Percentiles rank a stretch among this genome's conserved stretches.
phyloP scores from a whole-genome alignment of 2,113 vertebrate genomes.

The Melanocharis versteri region DNA sequence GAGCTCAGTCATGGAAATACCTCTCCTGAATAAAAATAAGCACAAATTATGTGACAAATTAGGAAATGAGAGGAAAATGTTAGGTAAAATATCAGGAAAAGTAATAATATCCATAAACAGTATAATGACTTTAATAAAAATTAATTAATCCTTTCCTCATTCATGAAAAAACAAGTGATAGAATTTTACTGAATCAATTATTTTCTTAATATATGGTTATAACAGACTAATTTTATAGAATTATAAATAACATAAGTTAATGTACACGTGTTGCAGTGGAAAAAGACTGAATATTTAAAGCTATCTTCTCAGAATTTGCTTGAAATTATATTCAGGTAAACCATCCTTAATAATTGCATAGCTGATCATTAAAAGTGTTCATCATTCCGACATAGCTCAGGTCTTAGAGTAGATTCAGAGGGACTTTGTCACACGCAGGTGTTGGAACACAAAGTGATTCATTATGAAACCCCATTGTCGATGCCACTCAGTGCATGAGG shows the following conservation, averaged over 20 bases:
- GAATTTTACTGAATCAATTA: not conserved
- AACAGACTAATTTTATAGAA: not conserved
- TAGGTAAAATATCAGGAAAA: not conserved
- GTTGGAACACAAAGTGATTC: not conserved
- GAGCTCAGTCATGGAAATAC: not conserved
- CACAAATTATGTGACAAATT: not conserved
- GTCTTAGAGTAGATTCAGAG: not conserved
- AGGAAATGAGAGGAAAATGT: not conserved
- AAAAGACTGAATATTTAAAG: not conserved
- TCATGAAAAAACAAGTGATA: not conserved
- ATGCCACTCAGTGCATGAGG: not conserved
- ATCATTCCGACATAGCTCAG: not conserved
- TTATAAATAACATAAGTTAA: not conserved
- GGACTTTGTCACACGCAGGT: not conserved
- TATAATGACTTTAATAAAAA: not conserved
- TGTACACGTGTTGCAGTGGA: not conserved
- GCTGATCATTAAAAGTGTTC: not conserved
- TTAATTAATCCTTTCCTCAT: not conserved
- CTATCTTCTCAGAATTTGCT: not conserved
- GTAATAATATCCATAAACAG: not conserved
- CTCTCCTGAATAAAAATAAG: not conserved
- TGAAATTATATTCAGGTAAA: not conserved
- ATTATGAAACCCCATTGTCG: accelerated
- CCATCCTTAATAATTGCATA: not conserved
- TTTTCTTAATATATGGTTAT: not conserved